Evolutionary conservation across 2,888 invertebrate species (phyloP).

Genomic region (Tryphoninae sp.): DNA sequence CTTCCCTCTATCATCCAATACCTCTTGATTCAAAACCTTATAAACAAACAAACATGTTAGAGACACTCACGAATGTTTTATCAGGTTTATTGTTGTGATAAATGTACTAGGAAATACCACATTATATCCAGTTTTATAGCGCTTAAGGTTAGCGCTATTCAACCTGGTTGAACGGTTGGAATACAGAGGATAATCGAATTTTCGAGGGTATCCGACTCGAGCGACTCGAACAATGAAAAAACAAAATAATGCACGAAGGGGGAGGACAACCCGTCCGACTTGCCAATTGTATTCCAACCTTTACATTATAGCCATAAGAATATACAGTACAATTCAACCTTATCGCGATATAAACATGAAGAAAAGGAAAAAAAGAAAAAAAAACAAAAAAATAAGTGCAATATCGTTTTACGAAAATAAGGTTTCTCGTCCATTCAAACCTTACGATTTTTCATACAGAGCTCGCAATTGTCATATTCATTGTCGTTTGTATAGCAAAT

Average conservation of each 20-base stretch:
- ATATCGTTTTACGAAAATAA: constrained; percentile 74
- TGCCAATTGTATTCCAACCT: constrained; percentile 77
- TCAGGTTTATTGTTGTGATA: constrained; percentile 70
- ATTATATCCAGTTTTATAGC: constrained; percentile 66
- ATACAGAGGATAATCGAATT: constrained; percentile 68
- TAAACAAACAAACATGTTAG: constrained; percentile 88
- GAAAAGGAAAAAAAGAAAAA: constrained; percentile 43
- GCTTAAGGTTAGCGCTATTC: constrained; percentile 61
- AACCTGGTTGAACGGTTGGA: constrained; percentile 71
- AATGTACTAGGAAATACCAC: constrained; percentile 72
- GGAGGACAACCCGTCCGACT: constrained; percentile 49
- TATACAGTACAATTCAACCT: constrained; percentile 71
- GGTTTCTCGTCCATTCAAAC: constrained; percentile 75
- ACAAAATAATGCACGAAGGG: constrained; percentile 2
- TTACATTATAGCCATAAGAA: constrained; percentile 76
- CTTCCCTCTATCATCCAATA: constrained; percentile 87
- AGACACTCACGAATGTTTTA: constrained; percentile 76
- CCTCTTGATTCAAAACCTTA: constrained; percentile 93
- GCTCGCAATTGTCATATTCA: constrained; percentile 62
- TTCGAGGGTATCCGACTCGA: constrained; percentile 28
- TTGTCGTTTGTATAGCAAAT: constrained; percentile 58
- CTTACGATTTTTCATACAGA: constrained; percentile 72
- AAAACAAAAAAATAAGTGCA: constrained; percentile 7
- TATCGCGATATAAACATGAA: constrained; percentile 70
- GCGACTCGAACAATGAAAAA: constrained; percentile 3